Evolutionary conservation across 2,113 vertebrate genomes (phyloP).

Genomic region (Odobenus rosmarus): DNA sequence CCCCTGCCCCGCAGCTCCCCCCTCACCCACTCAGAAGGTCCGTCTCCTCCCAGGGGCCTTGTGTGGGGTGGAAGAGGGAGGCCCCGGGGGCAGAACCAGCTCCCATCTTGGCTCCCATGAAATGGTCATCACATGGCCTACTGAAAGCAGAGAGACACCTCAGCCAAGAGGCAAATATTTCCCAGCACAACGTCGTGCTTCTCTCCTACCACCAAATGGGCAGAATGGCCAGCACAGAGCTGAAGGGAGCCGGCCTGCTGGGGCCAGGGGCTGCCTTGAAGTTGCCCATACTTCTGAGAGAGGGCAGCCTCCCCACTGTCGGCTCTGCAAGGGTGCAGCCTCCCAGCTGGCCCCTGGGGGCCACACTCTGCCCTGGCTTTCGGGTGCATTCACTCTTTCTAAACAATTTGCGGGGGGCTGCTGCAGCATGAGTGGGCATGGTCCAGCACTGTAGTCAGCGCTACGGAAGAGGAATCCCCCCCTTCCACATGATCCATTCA

Average conservation of each 20-base stretch:
- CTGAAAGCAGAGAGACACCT: neutral
- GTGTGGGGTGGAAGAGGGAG: neutral
- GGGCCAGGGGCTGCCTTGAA: neutral
- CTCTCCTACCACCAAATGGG: neutral
- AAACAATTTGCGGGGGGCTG: neutral
- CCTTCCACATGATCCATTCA: rapidly evolving
- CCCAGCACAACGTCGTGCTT: neutral
- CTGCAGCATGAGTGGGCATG: neutral
- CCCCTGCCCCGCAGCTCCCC: neutral
- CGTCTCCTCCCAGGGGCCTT: neutral
- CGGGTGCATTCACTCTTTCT: neutral
- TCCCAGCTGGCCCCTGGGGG: neutral
- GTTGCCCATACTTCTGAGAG: neutral
- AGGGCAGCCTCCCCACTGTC: neutral
- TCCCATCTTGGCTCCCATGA: neutral
- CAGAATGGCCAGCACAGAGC: rapidly evolving
- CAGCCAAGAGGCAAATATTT: neutral
- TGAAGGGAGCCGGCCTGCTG: rapidly evolving
- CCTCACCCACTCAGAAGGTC: neutral
- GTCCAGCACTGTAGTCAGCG: rapidly evolving
- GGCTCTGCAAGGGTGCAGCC: neutral
- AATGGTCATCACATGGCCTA: neutral
- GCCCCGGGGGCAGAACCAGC: neutral
- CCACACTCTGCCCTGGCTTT: too few relatives aligned
- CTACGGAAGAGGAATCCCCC: rapidly evolving